These are phyloP conservation scores for Dioctria linearis DNA, from an alignment of 2,888 invertebrate species.

Conservation along the genomic window DNA sequence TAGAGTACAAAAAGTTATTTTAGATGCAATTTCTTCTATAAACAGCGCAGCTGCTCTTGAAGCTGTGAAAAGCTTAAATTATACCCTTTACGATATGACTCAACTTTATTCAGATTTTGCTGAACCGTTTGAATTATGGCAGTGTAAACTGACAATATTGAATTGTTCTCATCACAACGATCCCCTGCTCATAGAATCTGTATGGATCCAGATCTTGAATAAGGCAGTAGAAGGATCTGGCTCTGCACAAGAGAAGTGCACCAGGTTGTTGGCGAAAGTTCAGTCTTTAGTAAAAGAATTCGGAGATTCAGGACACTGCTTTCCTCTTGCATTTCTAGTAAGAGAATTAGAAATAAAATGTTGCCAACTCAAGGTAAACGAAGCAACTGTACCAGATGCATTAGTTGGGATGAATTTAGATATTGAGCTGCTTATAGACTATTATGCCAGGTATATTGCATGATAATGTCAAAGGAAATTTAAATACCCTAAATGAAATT, in stretches of 20 bases:
- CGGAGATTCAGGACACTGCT: constrained; percentile 86
- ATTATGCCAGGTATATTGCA: constrained; percentile 77
- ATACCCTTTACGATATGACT: constrained; percentile 88
- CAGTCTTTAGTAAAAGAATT: constrained; percentile 84
- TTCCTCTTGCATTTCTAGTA: constrained; percentile 89
- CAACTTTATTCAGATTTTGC: constrained; percentile 94
- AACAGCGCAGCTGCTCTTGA: constrained; percentile 74
- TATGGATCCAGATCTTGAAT: constrained; percentile 88
- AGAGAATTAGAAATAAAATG: constrained; percentile 84
- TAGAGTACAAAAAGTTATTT: constrained; percentile 82
- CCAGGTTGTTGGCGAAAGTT: constrained; percentile 83
- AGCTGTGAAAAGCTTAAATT: constrained; percentile 82
- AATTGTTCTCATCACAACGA: constrained; percentile 96
- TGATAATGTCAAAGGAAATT: too few species aligned
- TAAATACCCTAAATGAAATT: too few species aligned
- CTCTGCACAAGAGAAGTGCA: constrained; percentile 75
- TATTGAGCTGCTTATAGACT: constrained; percentile 83
- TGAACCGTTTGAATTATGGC: constrained; percentile 90
- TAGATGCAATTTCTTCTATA: constrained; percentile 76
- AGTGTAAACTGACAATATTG: constrained; percentile 94
- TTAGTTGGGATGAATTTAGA: constrained; percentile 84
- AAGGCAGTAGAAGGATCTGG: constrained; percentile 68
- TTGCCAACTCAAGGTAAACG: constrained; percentile 80
- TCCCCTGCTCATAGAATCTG: constrained; percentile 86
- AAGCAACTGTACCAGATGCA: constrained; percentile 83